Evolutionary conservation across 2,113 vertebrate species (phyloP).

Genomic region (Phycodurus eques): DNA sequence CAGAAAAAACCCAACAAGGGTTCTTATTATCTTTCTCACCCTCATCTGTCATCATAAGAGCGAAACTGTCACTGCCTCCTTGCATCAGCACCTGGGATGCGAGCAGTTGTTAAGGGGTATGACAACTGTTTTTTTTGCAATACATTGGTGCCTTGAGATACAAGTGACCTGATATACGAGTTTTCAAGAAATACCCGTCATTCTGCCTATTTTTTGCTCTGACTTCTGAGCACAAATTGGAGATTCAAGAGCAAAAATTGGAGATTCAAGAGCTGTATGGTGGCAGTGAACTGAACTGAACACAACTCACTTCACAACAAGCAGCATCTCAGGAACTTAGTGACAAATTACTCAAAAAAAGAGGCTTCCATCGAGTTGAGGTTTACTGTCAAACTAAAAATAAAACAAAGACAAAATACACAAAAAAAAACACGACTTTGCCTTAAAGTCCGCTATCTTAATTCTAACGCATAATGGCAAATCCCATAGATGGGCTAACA

Average conservation of each 20-base stretch:
- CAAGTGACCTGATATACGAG: background rate
- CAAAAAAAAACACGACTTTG: no score
- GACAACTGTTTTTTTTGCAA: background rate
- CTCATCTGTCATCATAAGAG: slow-evolving; percentile 51
- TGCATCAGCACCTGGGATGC: slow-evolving; percentile 23
- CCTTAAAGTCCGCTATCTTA: background rate
- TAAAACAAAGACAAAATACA: background rate
- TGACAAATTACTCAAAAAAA: background rate
- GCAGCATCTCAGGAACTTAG: background rate
- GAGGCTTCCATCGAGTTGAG: background rate
- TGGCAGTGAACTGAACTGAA: background rate
- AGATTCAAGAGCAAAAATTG: no score
- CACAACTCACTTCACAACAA: background rate
- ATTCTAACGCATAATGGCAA: background rate
- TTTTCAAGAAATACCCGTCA: background rate
- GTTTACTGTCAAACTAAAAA: no score
- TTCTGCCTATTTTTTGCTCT: background rate
- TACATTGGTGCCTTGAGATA: background rate
- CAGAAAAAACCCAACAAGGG: slow-evolving; percentile 2
- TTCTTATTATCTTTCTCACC: slow-evolving; percentile 42
- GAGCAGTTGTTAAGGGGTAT: background rate
- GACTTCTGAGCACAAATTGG: background rate
- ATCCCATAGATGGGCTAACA: background rate
- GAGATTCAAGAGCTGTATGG: background rate
- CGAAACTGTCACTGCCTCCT: slow-evolving; percentile 30